phyloP scores from a whole-genome alignment of 2,888 invertebrate genomes.

The Argyra leucocephala region DNA sequence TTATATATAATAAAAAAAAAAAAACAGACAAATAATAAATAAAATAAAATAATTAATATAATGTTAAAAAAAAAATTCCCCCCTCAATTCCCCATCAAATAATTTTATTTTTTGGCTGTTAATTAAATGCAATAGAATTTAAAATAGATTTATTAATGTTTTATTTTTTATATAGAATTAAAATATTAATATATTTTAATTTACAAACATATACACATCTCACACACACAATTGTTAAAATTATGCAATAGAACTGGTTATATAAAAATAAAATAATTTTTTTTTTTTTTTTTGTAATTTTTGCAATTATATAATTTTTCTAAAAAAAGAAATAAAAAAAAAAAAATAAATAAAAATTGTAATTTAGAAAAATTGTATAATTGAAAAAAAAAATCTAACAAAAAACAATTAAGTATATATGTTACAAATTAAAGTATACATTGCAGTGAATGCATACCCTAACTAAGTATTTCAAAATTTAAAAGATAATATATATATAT shows the following conservation, averaged over 20 bases:
- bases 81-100: neutral
- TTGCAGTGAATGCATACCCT: no score
- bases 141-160: neutral
- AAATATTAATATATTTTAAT: neutral
- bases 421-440: neutral
- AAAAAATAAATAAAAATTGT: neutral
- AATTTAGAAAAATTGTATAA: neutral
- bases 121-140: neutral
- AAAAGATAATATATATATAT: no score
- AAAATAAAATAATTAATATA: neutral
- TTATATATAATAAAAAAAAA: slow-evolving; percentile 1
- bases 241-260: slow-evolving; percentile 6
- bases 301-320: neutral
- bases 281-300: neutral
- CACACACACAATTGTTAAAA: neutral
- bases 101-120: neutral
- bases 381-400: neutral
- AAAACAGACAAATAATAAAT: neutral
- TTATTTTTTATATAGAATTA: neutral
- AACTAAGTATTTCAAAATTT: no score
- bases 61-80: neutral
- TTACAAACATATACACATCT: neutral
- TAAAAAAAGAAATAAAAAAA: neutral
- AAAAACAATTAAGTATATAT: neutral
- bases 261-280: neutral